A percentile compares a stretch with the other conserved stretches of the same genome.
Evolutionary conservation across 1,140 invertebrate genomes (phyloP).

Genomic region (Drosophila mayri): DNA sequence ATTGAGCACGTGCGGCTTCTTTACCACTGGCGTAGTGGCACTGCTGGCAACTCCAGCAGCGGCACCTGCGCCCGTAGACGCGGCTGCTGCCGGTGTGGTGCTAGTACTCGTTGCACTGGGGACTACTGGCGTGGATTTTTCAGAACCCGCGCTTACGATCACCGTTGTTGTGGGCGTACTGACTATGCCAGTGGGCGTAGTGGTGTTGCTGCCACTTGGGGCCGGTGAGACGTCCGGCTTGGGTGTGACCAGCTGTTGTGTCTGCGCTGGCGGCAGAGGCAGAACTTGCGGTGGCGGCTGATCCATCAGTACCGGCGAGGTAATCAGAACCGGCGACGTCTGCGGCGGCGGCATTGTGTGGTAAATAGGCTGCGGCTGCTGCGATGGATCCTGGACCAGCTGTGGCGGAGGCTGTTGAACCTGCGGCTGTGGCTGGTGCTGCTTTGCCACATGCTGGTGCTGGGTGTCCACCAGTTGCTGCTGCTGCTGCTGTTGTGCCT

Average conservation of each 20-base stretch:
- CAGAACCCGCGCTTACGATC: slow-evolving; percentile 22
- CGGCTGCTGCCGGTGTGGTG: slow-evolving; percentile 51
- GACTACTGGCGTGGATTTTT: slow-evolving; percentile 66
- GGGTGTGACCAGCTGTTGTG: slow-evolving; percentile 57
- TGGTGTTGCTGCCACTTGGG: slow-evolving; percentile 60
- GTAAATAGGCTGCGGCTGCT: slow-evolving; percentile 61
- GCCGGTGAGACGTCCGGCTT: slow-evolving; percentile 62
- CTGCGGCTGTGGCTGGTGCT: slow-evolving; percentile 67
- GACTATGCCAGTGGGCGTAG: slow-evolving; percentile 69
- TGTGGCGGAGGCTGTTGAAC: slow-evolving; percentile 57
- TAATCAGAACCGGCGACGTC: slow-evolving; percentile 66
- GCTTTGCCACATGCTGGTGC: slow-evolving; percentile 78
- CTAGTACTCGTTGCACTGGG: slow-evolving; percentile 31
- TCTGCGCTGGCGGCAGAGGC: slow-evolving; percentile 56
- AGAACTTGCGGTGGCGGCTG: slow-evolving; percentile 71
- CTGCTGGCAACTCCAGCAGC: slow-evolving; percentile 85
- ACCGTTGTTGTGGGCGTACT: slow-evolving; percentile 61
- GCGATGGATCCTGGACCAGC: slow-evolving; percentile 47
- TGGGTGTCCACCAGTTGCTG: slow-evolving; percentile 67
- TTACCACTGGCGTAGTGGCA: slow-evolving; percentile 85
- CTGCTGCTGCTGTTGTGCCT: slow-evolving; percentile 85
- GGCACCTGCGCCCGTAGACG: slow-evolving; percentile 57
- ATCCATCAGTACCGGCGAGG: slow-evolving; percentile 57
- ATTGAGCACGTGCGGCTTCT: slow-evolving; percentile 87
- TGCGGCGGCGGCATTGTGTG: slow-evolving; percentile 74